Evolutionary conservation across 2,113 vertebrate genomes (phyloP).

Genomic region (Nymphicus hollandicus): DNA sequence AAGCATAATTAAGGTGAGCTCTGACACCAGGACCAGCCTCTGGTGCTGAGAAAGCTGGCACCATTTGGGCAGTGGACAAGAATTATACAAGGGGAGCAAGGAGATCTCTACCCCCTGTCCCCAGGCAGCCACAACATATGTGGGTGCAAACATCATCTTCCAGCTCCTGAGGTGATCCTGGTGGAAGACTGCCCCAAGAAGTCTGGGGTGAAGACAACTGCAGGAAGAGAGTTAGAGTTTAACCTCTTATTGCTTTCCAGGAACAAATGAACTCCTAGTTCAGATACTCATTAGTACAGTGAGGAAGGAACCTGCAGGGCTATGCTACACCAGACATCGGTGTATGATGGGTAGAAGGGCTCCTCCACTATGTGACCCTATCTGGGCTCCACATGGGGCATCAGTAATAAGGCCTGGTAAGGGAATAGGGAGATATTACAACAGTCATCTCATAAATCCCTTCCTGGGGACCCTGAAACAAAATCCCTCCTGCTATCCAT

Average conservation of each 20-base stretch:
- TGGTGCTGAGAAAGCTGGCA: not conserved
- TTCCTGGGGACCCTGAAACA: conserved; percentile 4
- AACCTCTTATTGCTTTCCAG: not conserved
- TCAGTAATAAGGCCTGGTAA: not conserved
- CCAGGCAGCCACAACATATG: not conserved
- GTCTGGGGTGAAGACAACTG: not conserved
- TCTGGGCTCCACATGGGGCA: not conserved
- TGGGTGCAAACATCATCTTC: not conserved
- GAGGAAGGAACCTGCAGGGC: not conserved
- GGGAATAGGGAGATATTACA: not conserved
- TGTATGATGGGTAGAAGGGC: not conserved
- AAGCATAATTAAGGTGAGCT: not conserved
- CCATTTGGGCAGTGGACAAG: not conserved
- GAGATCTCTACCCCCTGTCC: not conserved
- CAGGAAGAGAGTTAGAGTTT: not conserved
- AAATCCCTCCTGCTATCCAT: not conserved
- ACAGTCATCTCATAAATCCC: conserved; percentile 4
- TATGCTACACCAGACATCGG: not conserved
- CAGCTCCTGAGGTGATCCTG: not conserved
- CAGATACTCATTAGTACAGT: not conserved
- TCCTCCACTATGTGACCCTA: not conserved
- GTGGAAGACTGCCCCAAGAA: not conserved
- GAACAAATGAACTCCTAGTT: not conserved
- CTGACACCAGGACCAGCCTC: not conserved
- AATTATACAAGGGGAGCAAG: not conserved